These are phyloP conservation scores for Patella ulyssiponensis DNA, from an alignment of 2,888 invertebrate genomes.

Conservation along the genomic window DNA sequence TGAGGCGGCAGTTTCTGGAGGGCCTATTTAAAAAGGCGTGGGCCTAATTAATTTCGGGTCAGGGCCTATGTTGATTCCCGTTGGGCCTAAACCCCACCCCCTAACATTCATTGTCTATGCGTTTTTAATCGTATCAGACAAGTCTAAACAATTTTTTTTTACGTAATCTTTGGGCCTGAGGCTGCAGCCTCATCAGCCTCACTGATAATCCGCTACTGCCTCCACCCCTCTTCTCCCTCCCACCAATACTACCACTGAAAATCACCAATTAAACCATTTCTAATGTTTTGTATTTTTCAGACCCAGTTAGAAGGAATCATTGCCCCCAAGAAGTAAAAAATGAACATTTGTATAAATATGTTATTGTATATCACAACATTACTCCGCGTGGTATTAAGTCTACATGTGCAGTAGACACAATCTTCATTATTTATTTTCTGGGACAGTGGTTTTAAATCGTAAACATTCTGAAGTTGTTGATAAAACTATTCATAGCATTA, in stretches of 20 bases:
- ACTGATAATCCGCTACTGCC: too few species aligned
- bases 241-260: background rate
- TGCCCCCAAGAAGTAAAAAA: constrained; percentile 86
- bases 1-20: too few species aligned
- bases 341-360: background rate
- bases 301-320: constrained; percentile 95
- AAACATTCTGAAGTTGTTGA: background rate
- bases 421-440: constrained; percentile 7
- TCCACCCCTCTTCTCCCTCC: too few species aligned
- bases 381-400: background rate
- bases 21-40: too few species aligned
- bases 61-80: too few species aligned
- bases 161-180: too few species aligned
- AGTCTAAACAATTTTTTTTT: too few species aligned
- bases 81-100: too few species aligned
- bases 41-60: too few species aligned
- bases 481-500: background rate
- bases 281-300: constrained; percentile 74
- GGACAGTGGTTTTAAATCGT: background rate
- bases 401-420: background rate
- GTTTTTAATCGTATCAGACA: too few species aligned
- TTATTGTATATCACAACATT: background rate
- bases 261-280: background rate
- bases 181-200: too few species aligned
- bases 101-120: too few species aligned